Base-by-base conservation (phyloP, 2,113 vertebrate genomes). In the Thinocorus orbignyianus region DNA sequence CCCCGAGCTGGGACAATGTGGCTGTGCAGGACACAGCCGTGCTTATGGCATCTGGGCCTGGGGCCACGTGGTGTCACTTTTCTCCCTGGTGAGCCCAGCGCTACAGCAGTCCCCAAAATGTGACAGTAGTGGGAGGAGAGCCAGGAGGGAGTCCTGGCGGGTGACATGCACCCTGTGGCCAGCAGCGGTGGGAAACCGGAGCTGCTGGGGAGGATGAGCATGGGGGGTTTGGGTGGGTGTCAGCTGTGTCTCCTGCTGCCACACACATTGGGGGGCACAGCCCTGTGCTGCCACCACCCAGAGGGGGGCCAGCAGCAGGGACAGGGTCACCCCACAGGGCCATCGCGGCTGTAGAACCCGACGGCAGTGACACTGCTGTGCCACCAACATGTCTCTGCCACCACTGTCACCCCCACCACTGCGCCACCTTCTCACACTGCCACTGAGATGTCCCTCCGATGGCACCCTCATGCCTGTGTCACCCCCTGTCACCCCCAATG, bases 21-120 rank as follows among this genome's bases (percentile, higher is more conserved):
- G 33, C 30, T 7, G 74, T 20, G 66, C 20, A 19, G 25, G 4
- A 33, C 10, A 26, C 22, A 1, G 46, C 25, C 1, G 9, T 7
- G 9, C 2, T 11, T 3, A 5, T 1, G 14, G 11, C 2, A 11
- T 5, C 51, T 2, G 41, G 39, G 48, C 46, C 44, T 6, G 25
- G 37, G 26, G 31, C 37, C 58, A 14, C 4, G 1, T 1, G 2
- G 55, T 66, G 81, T 51, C 80, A 39, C 37, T 26, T 5, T 24
- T 25, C 7, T 33, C 28, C 9, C 30, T 1, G 3, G 23, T 17
- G 54, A 48, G 15, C n/a, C 24, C 55, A 18, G 65, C 1, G 3
- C 41, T 37, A 57, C 13, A 1, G 31, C 48, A 11, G 41, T 18
- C 39, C 42, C 9, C 48, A 15, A 31, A 42, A 11, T 0, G 48